These are phyloP conservation scores for Pandemis cinnamomeana DNA, from an alignment of 2,888 invertebrate genomes.

Conservation along the genomic window DNA sequence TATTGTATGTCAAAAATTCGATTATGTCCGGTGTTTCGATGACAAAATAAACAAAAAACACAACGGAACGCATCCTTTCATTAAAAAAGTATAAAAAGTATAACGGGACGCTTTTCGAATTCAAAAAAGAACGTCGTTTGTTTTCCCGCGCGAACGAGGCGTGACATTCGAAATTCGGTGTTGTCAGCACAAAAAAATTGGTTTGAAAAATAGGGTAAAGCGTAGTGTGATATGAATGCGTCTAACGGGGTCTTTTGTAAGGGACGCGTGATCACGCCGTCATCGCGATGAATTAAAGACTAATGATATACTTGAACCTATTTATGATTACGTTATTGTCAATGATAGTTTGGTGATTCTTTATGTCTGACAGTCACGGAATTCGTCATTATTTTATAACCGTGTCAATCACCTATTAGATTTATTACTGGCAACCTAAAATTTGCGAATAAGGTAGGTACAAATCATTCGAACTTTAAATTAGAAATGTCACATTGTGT, in stretches of 20 bases:
- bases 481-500: background rate
- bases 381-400: background rate
- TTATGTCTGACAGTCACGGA: slow-evolving; percentile 1
- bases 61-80: slow-evolving; percentile 67
- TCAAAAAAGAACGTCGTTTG: slow-evolving; percentile 71
- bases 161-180: slow-evolving; percentile 81
- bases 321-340: slow-evolving; percentile 51
- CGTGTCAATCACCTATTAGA: background rate
- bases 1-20: slow-evolving; percentile 82
- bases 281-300: slow-evolving; percentile 53
- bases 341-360: slow-evolving; percentile 41
- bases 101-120: slow-evolving; percentile 68
- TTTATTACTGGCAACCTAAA: background rate
- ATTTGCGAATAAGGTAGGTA: background rate
- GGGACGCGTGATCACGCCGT: slow-evolving; percentile 58
- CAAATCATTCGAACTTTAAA: background rate
- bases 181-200: slow-evolving; percentile 69
- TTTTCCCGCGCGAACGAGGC: slow-evolving; percentile 81
- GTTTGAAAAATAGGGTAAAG: slow-evolving; percentile 67
- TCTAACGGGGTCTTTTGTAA: slow-evolving; percentile 78
- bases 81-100: slow-evolving; percentile 57
- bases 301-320: slow-evolving; percentile 69
- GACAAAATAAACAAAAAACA: slow-evolving; percentile 64
- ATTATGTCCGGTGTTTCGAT: slow-evolving; percentile 73
- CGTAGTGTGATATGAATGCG: slow-evolving; percentile 74